Evolutionary conservation across 1,140 invertebrate genomes (phyloP).

Genomic region (Leguminivora glycinivorella): DNA sequence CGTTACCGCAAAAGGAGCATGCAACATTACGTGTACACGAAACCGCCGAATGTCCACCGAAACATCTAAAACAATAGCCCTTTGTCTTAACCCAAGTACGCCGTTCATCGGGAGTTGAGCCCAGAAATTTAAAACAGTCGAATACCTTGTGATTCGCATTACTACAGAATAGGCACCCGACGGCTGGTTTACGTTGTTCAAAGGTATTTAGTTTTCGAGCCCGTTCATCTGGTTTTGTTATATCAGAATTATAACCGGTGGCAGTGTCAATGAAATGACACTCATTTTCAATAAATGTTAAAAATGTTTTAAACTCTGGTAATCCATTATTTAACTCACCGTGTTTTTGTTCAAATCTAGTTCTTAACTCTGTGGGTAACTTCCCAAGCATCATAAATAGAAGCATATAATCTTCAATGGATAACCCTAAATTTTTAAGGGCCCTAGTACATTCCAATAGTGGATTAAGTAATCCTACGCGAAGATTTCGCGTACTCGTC

Average conservation of each 20-base stretch:
- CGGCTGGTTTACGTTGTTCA: no score
- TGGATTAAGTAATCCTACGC: neutral
- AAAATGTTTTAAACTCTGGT: neutral
- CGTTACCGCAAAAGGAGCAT: neutral
- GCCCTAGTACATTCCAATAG: neutral
- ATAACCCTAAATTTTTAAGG: neutral
- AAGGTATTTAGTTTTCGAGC: no score
- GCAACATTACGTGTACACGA: neutral
- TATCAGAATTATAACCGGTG: neutral
- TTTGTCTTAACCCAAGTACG: neutral
- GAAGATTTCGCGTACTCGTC: neutral
- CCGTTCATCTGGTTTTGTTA: neutral
- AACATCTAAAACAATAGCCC: neutral
- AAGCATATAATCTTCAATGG: neutral
- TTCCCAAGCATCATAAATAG: neutral
- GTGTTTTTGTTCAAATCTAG: neutral
- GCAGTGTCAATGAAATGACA: neutral
- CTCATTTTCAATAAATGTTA: neutral
- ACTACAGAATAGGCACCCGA: neutral
- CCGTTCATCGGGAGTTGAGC: neutral
- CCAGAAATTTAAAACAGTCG: neutral
- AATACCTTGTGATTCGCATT: neutral
- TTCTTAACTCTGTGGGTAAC: neutral
- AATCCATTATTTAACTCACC: neutral
- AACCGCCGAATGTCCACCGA: neutral